phyloP scores from a whole-genome alignment of 2,888 invertebrate species.

The Muscina levida region DNA sequence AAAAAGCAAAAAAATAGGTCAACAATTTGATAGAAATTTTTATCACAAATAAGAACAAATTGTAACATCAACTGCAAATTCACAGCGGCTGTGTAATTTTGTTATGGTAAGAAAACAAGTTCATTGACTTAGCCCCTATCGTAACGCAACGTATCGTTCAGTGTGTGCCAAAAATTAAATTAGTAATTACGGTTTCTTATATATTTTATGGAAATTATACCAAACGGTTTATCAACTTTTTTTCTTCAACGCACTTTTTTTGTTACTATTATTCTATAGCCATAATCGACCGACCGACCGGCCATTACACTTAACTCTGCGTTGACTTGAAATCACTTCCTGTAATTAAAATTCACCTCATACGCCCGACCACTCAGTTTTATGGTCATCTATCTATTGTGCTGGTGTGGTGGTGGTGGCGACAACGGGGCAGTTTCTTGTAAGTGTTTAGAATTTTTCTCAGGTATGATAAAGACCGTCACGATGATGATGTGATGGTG shows the following conservation, averaged over 20 bases:
- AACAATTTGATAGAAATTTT: background rate
- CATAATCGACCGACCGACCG: constrained; percentile 7
- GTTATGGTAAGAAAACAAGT: background rate
- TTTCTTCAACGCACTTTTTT: background rate
- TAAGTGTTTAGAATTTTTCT: constrained; percentile 30
- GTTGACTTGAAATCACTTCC: constrained; percentile 58
- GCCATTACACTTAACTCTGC: constrained; percentile 16
- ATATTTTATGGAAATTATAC: constrained; percentile 21
- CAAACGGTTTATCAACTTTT: constrained; percentile 15
- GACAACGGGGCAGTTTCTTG: background rate
- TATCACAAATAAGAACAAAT: background rate
- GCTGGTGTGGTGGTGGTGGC: no score
- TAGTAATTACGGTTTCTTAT: background rate
- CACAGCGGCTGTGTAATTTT: no score
- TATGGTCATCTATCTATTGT: no score
- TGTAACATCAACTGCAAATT: background rate
- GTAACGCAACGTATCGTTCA: background rate
- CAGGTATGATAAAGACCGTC: background rate
- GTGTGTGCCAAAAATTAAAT: constrained; percentile 11
- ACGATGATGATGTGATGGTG: background rate
- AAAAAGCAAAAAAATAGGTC: constrained; percentile 6
- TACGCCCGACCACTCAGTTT: background rate
- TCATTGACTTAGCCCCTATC: constrained; percentile 30
- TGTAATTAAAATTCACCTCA: constrained; percentile 61
- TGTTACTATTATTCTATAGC: constrained; percentile 1